Evolutionary conservation across 2,113 vertebrate genomes (phyloP).

Genomic region (Chroicocephalus ridibundus): DNA sequence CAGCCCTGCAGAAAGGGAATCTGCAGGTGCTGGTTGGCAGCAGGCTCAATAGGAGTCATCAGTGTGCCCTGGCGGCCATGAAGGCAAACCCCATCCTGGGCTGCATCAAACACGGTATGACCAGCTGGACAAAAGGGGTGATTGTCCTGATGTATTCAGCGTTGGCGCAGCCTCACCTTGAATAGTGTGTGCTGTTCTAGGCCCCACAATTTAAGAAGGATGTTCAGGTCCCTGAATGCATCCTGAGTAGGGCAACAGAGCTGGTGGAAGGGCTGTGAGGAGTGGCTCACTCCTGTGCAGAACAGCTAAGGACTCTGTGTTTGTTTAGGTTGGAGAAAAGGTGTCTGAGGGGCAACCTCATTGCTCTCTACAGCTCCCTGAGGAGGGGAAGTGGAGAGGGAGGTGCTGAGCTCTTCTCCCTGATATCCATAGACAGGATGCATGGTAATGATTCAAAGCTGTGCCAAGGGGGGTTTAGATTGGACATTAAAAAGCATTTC

Average conservation of each 20-base stretch:
- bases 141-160: not conserved
- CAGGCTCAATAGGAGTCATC: not conserved
- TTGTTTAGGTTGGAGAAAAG: not conserved
- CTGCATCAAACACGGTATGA: not conserved
- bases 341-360: not conserved
- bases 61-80: not conserved
- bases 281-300: not conserved
- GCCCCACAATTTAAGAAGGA: not conserved
- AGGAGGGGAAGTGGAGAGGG: not conserved
- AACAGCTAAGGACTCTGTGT: not conserved
- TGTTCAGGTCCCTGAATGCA: not conserved
- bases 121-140: not conserved
- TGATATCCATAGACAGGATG: not conserved
- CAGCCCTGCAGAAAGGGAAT: not conserved
- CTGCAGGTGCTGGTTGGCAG: not conserved
- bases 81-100: not conserved
- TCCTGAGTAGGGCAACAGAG: not conserved
- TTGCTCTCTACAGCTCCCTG: not conserved
- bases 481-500: not conserved
- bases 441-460: not conserved
- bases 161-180: not conserved
- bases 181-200: not conserved
- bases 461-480: not conserved
- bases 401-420: not conserved
- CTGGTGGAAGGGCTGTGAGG: not conserved